Base-by-base conservation (phyloP, 2,797 vertebrate genomes). In the Hozukius guyotensis region DNA sequence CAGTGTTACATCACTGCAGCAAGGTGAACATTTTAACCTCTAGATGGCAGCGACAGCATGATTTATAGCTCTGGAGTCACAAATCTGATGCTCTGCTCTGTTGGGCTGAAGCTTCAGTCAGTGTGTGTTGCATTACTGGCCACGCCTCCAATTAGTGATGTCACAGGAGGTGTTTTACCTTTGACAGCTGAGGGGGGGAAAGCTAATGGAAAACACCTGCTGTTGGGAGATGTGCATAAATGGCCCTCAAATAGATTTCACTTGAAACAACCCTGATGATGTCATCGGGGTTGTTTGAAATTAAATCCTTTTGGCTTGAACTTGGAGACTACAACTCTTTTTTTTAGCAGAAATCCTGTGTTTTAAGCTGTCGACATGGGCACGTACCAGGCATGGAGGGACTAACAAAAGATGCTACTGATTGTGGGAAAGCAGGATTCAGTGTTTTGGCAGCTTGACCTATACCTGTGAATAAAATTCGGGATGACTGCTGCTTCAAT, bases 1-100 rank as follows among this genome's bases (percentile, higher is more conserved):
- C 11, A 38, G 24, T 2, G 10, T 52, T 24, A 52, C 20, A 3
- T 61, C 13, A 14, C 22, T 53, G 24, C 25, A 72, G 22, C 68
- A 4, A 13, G 8, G 11, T 46, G 24, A 7, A 31, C 2, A n/a
- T 29, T 38, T 56, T 2, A 34, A 60, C 76, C 62, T 4, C 77
- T 78, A 84, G 90, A 71, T 87, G 87, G 87, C 87, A 84, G 82
- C 78, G 87, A 49, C 71, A 69, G 27, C 64, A 74, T 55, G 22
- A 68, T n/a, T 55, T n/a, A 10, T 2, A 12, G 6, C 27, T 13
- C 24, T 60, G 74, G 12, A 57, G 24, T 27, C 60, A 70, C 16
- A 22, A 62, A 53, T 3, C 46, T 70, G 62, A 32, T 29, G 16
- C 57, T 78, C 42, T 34, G 14, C 4, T 16, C 20, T 25, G 14